Evolutionary conservation across 1,140 invertebrate species (phyloP).

Genomic region (Trissolcus basalis): DNA sequence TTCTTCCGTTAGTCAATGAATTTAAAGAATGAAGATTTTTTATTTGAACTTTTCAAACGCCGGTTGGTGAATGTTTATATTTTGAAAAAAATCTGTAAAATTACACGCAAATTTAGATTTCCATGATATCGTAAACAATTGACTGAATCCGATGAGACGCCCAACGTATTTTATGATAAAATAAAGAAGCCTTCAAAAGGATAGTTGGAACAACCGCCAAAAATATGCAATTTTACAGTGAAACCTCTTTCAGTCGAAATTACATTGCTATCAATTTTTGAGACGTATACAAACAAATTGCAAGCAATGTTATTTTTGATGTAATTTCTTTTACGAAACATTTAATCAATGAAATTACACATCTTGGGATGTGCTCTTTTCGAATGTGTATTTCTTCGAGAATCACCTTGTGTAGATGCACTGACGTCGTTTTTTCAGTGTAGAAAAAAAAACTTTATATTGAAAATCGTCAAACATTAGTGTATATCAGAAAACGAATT

Average conservation of each 20-base stretch:
- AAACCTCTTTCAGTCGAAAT: constrained; percentile 42
- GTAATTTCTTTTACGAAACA: constrained; percentile 50
- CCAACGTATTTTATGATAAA: constrained; percentile 47
- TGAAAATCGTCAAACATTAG: no score
- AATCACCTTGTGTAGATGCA: not conserved
- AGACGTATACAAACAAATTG: constrained; percentile 7
- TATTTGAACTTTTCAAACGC: no score
- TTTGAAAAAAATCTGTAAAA: constrained; percentile 30
- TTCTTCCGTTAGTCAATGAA: no score
- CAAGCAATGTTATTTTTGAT: constrained; percentile 34
- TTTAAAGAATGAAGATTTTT: no score
- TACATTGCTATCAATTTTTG: constrained; percentile 15
- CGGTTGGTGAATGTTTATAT: no score
- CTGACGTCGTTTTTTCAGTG: no score
- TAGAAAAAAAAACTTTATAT: no score
- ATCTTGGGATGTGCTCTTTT: not conserved
- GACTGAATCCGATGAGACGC: constrained; percentile 46
- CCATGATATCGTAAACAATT: constrained; percentile 40
- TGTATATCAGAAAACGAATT: no score
- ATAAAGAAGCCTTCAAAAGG: constrained; percentile 38
- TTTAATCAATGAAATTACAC: constrained; percentile 5
- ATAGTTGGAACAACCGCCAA: constrained; percentile 40
- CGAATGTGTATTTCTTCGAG: constrained; percentile 13
- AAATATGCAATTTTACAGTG: constrained; percentile 49
- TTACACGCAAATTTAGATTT: constrained; percentile 34